These are phyloP conservation scores for Cyclophora albipunctata DNA, from an alignment of 2,888 invertebrate genomes.

Conservation along the genomic window DNA sequence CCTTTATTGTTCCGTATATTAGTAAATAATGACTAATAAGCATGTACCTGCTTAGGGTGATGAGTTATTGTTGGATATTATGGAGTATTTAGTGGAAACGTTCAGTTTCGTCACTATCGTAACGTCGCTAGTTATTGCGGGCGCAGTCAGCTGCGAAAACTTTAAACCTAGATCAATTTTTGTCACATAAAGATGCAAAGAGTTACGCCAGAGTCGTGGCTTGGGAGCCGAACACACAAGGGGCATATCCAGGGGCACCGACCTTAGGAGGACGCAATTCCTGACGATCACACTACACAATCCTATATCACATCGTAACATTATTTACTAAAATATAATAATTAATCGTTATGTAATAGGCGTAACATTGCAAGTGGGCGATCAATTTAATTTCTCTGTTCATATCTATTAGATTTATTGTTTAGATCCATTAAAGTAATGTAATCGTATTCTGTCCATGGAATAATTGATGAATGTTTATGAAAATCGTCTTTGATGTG, in stretches of 20 bases:
- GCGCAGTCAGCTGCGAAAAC: too few species aligned
- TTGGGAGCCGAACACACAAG: too few species aligned
- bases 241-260: too few species aligned
- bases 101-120: background rate
- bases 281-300: too few species aligned
- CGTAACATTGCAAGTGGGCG: background rate
- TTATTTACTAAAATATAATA: too few species aligned
- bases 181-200: too few species aligned
- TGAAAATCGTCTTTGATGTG: constrained; percentile 35
- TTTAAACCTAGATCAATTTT: too few species aligned
- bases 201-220: too few species aligned
- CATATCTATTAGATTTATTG: background rate
- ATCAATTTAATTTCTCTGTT: background rate
- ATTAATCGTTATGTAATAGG: background rate
- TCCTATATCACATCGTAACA: too few species aligned
- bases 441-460: background rate
- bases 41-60: background rate
- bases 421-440: background rate
- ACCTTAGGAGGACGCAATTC: too few species aligned
- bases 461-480: background rate
- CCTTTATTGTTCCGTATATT: constrained; percentile 22
- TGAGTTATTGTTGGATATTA: background rate
- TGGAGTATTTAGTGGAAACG: too few species aligned
- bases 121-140: background rate
- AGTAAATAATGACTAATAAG: constrained; percentile 15